Evolutionary conservation across 1,140 invertebrate species (phyloP), one percentile per base, ranked within the genome.

Genomic region (Neotoxoptera formosana): DNA sequence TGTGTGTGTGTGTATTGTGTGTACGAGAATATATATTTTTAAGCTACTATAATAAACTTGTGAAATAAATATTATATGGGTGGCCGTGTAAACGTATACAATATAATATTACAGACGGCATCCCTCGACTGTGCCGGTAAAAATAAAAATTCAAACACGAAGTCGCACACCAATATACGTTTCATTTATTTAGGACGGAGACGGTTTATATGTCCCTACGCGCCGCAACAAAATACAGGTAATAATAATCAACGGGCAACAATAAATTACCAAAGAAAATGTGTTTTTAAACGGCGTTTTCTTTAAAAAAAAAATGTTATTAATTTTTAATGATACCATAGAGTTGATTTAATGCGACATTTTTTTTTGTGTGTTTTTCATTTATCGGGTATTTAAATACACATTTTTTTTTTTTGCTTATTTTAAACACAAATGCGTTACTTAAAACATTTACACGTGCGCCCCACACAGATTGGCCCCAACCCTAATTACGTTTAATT

Each of bases 261-360:
- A 34, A 76, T 76, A n/a, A 76, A n/a, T n/a, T n/a, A 76, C 60
- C n/a, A 76, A 76, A 76, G n/a, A 76, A 76, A 76, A 76, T 76
- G 30, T 76, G 30, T 76, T 76, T 76, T 76, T 30, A 76, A 76
- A n/a, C 60, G 30, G n/a, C 4, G 4, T 67, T 60, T 60, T 21
- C 17, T 20, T 51, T 4, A 9, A 11, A 11, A 67, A 67, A 67
- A 67, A 25, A 9, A 60, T 30, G 8, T 1, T 56, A 60, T 4
- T 67, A 67, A 67, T 67, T 67, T 67, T 67, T 67, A 67, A 67
- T 30, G 60, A 14, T 4, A 30, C 11, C 30, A 11, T 30, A 67
- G 30, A 30, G 25, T 30, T 67, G 25, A 67, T 30, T 67, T 67
- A 67, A 67, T 67, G 30, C 60, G 17, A 30, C 60, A 67, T 30